Base-by-base conservation (phyloP, 1,140 invertebrate genomes). In the Amyelois transitella region DNA sequence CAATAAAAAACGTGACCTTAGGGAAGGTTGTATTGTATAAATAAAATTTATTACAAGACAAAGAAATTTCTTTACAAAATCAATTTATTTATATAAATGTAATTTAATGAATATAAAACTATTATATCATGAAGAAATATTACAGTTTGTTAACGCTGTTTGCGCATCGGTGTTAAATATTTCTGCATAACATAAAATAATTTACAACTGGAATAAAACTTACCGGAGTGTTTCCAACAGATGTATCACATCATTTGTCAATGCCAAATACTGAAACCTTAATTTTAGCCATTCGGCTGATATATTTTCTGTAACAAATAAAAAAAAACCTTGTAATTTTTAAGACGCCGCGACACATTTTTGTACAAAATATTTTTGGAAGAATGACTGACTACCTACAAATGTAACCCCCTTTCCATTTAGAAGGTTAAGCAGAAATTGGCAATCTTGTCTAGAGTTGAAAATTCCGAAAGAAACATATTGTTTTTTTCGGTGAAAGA, bases 281-380 rank as follows among this genome's bases (percentile, higher is more conserved):
- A 95, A 84, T 63, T 91, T 90, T 58, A 96, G 79, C 95, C 95
- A 96, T 86, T 92, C 89, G 55, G 90, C 78, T 69, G 95, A 95
- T 64, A 94, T 89, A 69, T 91, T 91, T 75, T 91, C 91, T 91
- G 85, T 73, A 90, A 81, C 66, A 87, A 75, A 78, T 71, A 52
- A 56, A 68, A 43, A 59, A 25, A 45, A 19, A 45, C n/a, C n/a
- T n/a, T n/a, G n/a, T n/a, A n/a, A n/a, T n/a, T n/a, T n/a, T n/a
- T n/a, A n/a, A n/a, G n/a, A n/a, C n/a, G n/a, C n/a, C n/a, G n/a
- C n/a, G n/a, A n/a, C n/a, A n/a, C n/a, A n/a, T n/a, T n/a, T n/a
- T n/a, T n/a, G n/a, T n/a, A n/a, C n/a, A n/a, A n/a, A n/a, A n/a
- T n/a, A n/a, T n/a, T n/a, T n/a, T n/a, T n/a, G n/a, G n/a, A n/a